phyloP scores from a whole-genome alignment of 2,113 vertebrate species.

The Salvelinus alpinus region DNA sequence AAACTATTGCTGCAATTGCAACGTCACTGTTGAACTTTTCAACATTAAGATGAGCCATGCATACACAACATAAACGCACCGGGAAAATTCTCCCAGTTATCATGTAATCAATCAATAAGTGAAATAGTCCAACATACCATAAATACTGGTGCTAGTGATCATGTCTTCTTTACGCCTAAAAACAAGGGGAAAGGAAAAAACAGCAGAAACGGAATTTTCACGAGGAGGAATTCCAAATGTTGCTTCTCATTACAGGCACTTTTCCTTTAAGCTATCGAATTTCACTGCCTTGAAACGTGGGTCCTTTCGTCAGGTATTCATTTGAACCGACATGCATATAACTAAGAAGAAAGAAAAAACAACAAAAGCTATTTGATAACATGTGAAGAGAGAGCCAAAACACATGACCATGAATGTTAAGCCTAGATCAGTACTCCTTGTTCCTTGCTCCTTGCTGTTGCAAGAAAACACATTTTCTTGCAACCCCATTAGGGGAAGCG shows the following conservation, averaged over 20 bases:
- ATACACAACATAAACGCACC: constrained; percentile 25
- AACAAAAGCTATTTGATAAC: constrained; percentile 84
- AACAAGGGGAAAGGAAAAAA: constrained; percentile 80
- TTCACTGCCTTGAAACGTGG: constrained; percentile 90
- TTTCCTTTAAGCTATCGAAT: constrained; percentile 93
- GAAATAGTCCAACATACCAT: constrained; percentile 93
- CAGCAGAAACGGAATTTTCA: constrained; percentile 96
- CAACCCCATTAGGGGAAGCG: constrained; percentile 82
- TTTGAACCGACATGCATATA: constrained; percentile 88
- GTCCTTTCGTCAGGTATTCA: constrained; percentile 90
- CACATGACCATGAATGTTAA: constrained; percentile 86
- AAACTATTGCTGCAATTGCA: constrained; percentile 10
- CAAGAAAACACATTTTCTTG: constrained; percentile 86
- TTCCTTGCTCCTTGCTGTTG: too few relatives aligned
- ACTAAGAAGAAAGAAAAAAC: constrained; percentile 79
- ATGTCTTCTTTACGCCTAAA: constrained; percentile 90
- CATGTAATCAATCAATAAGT: constrained; percentile 29
- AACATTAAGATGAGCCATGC: constrained; percentile 34
- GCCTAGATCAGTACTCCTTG: constrained; percentile 84
- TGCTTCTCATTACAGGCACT: constrained; percentile 84
- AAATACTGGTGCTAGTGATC: constrained; percentile 99
- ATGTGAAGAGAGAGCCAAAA: constrained; percentile 71
- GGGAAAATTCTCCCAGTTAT: constrained; percentile 20
- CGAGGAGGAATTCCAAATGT: constrained; percentile 96
- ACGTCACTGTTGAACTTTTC: neutral